Evolutionary conservation across 2,888 invertebrate species (phyloP).

Genomic region (Drosophila picticornis): DNA sequence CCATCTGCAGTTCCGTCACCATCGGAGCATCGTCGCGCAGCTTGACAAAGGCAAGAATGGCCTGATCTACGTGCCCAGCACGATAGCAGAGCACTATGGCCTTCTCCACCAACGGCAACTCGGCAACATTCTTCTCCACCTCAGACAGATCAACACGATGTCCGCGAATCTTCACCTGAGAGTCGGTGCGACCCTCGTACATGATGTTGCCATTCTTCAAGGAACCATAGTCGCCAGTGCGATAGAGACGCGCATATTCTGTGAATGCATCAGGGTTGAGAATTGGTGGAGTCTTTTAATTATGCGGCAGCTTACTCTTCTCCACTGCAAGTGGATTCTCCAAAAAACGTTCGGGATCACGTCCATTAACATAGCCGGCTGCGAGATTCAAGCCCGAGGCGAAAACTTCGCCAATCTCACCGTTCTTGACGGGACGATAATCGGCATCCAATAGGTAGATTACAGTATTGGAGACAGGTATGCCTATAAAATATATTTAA

Average conservation of each 20-base stretch:
- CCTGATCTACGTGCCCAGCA: constrained; percentile 90
- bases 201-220: constrained; percentile 88
- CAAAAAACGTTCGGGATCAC: constrained; percentile 90
- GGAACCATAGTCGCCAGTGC: constrained; percentile 94
- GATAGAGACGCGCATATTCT: constrained; percentile 91
- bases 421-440: constrained; percentile 89
- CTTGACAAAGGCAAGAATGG: constrained; percentile 90
- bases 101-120: constrained; percentile 89
- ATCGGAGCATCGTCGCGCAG: constrained; percentile 85
- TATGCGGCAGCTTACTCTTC: constrained; percentile 85
- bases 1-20: constrained; percentile 87
- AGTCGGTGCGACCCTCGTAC: constrained; percentile 94
- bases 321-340: constrained; percentile 91
- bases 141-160: constrained; percentile 94
- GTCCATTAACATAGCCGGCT: constrained; percentile 91
- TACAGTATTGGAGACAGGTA: constrained; percentile 92
- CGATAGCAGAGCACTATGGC: constrained; percentile 92
- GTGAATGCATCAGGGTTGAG: background rate
- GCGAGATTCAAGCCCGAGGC: constrained; percentile 93
- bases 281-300: background rate
- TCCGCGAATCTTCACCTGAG: constrained; percentile 94
- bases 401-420: constrained; percentile 92
- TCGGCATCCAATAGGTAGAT: constrained; percentile 92
- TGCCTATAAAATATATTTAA: constrained; percentile 86
- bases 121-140: constrained; percentile 90